Percentiles rank a stretch among this genome's conserved stretches.
These are phyloP conservation scores for Charadrius vociferus DNA, from an alignment of 2,113 vertebrate species.

Conservation along the genomic window DNA sequence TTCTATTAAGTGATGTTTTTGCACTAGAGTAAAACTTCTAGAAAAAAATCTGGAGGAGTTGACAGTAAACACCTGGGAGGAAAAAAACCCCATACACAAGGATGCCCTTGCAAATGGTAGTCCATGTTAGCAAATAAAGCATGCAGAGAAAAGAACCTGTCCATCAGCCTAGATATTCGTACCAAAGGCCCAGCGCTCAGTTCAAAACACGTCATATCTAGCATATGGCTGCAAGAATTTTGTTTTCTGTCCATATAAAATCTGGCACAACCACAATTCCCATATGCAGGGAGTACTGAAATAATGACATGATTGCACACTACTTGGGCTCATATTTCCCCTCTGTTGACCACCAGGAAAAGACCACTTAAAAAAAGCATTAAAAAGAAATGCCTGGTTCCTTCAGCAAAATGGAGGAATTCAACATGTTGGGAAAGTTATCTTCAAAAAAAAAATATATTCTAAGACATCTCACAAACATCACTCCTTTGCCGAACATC, in stretches of 20 bases:
- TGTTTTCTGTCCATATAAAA: background rate
- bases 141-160: background rate
- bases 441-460: background rate
- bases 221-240: background rate
- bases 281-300: background rate
- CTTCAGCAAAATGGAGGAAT: background rate
- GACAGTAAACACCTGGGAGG: background rate
- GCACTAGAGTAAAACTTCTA: background rate
- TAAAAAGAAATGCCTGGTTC: background rate
- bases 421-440: background rate
- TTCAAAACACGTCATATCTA: background rate
- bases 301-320: background rate
- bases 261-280: background rate
- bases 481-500: background rate
- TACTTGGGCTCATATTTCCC: background rate
- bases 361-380: background rate
- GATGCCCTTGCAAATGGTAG: background rate
- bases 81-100: background rate
- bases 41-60: background rate
- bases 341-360: background rate
- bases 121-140: background rate
- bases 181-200: background rate
- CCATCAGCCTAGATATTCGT: rapidly evolving
- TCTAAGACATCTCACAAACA: background rate
- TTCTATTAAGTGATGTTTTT: background rate